Evolutionary conservation across 1,140 invertebrate species (phyloP).

Genomic region (Arctopsyche grandis): DNA sequence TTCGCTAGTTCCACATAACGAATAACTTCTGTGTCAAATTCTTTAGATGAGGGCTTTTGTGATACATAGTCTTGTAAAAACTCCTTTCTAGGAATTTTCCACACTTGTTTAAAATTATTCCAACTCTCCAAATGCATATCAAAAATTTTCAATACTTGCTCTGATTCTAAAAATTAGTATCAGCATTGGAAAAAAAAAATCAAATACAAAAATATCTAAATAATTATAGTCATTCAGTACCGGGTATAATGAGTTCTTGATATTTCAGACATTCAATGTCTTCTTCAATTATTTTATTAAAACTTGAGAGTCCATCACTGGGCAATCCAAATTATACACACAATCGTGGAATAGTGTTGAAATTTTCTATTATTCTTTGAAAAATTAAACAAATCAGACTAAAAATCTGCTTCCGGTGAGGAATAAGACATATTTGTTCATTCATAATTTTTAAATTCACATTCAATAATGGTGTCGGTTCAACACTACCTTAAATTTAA

Average conservation of each 20-base stretch:
- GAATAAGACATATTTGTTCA: slow-evolving; percentile 66
- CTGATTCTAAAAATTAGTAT: slow-evolving; percentile 71
- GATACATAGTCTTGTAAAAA: slow-evolving; percentile 78
- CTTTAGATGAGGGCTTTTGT: slow-evolving; percentile 74
- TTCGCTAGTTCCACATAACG: slow-evolving; percentile 81
- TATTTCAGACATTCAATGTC: slow-evolving; percentile 71
- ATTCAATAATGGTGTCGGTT: slow-evolving; percentile 77
- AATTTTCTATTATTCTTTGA: slow-evolving; percentile 73
- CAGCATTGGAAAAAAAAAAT: slow-evolving; percentile 67
- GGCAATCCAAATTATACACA: slow-evolving; percentile 71
- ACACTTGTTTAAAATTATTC: slow-evolving; percentile 82
- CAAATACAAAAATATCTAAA: background rate
- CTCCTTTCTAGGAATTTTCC: slow-evolving; percentile 82
- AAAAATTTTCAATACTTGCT: slow-evolving; percentile 67
- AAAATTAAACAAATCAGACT: slow-evolving; percentile 68
- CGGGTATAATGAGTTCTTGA: slow-evolving; percentile 60
- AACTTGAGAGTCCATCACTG: slow-evolving; percentile 60
- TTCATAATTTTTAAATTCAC: slow-evolving; percentile 72
- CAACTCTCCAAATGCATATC: slow-evolving; percentile 75
- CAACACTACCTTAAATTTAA: slow-evolving; percentile 67
- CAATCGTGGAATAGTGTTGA: slow-evolving; percentile 68
- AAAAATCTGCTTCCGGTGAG: slow-evolving; percentile 57
- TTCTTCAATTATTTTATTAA: slow-evolving; percentile 66
- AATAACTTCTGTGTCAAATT: slow-evolving; percentile 83
- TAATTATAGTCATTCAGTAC: slow-evolving; percentile 6